A percentile compares a stretch with the other conserved stretches of the same genome.
Conservation (phyloP, 23 tunicate species). For the Clavelina lepadiformis region DNA sequence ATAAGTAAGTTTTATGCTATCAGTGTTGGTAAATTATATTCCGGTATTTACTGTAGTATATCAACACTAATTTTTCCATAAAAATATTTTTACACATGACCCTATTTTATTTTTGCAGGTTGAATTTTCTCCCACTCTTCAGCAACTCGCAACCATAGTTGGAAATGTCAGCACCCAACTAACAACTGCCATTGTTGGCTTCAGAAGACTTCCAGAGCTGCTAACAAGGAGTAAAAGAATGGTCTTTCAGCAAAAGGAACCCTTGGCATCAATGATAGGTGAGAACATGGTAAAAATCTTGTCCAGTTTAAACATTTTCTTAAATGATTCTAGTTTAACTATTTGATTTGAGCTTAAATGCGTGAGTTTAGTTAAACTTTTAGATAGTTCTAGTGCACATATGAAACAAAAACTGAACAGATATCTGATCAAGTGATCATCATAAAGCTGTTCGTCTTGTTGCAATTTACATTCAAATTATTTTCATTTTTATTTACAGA, state of each 20-base stretch:
- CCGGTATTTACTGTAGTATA: neutral
- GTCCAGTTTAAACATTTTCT: too few relatives aligned
- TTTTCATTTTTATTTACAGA: too few relatives aligned
- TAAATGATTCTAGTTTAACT: too few relatives aligned
- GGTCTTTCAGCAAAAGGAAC: constrained; percentile 41
- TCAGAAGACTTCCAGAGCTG: constrained; percentile 75
- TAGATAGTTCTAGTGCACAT: too few relatives aligned
- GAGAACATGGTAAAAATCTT: too few relatives aligned
- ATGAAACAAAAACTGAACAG: too few relatives aligned
- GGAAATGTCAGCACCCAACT: constrained; percentile 65
- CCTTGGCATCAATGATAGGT: constrained; percentile 68
- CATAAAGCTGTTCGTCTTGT: too few relatives aligned
- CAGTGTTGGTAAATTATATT: neutral
- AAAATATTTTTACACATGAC: neutral
- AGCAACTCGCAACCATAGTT: constrained; percentile 70
- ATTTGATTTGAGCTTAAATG: too few relatives aligned
- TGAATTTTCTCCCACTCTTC: constrained; percentile 87
- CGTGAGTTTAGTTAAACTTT: too few relatives aligned
- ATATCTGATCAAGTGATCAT: too few relatives aligned
- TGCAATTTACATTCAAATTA: too few relatives aligned
- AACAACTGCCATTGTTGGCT: constrained; percentile 53
- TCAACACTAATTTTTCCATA: neutral
- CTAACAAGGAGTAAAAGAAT: constrained; percentile 37
- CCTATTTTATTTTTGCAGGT: constrained; percentile 32
- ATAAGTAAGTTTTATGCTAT: too few relatives aligned